A percentile compares a stretch with the other conserved stretches of the same genome.
These are phyloP conservation scores for Brachyptera risi DNA, from an alignment of 2,888 invertebrate species.

Conservation along the genomic window DNA sequence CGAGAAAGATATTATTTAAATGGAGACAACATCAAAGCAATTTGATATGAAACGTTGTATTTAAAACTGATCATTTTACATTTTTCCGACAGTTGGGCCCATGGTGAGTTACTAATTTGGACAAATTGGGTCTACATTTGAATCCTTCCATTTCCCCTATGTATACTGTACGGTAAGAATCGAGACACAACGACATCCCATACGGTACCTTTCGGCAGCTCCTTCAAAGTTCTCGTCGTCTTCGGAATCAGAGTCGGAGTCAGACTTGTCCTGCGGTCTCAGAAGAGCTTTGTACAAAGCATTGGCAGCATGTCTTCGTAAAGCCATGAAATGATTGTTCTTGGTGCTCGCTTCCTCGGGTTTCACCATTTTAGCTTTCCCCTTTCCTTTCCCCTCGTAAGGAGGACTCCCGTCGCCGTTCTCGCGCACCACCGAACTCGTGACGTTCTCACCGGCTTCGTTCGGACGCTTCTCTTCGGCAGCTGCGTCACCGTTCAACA, in stretches of 20 bases:
- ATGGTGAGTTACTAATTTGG: too few species aligned
- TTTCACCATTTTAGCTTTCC: constrained; percentile 23
- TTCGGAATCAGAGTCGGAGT: constrained; percentile 24
- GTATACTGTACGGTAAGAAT: too few species aligned
- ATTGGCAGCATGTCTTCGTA: constrained; percentile 17
- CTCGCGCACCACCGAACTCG: constrained; percentile 21
- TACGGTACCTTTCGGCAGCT: constrained; percentile 28
- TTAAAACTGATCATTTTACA: too few species aligned
- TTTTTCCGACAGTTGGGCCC: too few species aligned
- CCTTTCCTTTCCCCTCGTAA: constrained; percentile 32
- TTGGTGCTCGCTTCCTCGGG: constrained; percentile 15
- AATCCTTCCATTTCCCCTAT: too few species aligned
- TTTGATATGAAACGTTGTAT: too few species aligned
- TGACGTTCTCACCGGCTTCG: constrained; percentile 3
- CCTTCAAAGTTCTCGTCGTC: constrained; percentile 31
- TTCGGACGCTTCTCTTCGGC: not conserved
- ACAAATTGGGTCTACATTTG: too few species aligned
- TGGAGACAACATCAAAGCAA: too few species aligned
- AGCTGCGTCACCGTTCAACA: constrained; percentile 16
- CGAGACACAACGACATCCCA: too few species aligned
- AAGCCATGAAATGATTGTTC: constrained; percentile 16
- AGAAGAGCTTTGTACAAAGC: constrained; percentile 26
- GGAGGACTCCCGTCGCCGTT: constrained; percentile 31
- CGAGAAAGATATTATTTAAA: too few species aligned
- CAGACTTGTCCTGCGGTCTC: constrained; percentile 13